phyloP scores from a whole-genome alignment of 2,888 invertebrate genomes.

The Zonitis immaculata region DNA sequence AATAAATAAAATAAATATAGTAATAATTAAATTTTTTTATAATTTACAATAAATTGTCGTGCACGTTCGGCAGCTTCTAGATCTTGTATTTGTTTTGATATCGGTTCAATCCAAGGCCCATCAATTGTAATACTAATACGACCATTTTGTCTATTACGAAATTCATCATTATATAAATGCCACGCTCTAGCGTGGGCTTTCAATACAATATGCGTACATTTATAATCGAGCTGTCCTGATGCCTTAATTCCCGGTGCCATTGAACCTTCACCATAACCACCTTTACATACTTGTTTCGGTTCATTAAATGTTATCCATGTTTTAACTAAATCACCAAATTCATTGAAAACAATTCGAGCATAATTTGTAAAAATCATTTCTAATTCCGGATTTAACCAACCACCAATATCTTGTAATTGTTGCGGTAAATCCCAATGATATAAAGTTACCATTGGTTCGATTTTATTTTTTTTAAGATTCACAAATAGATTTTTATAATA shows the following conservation, averaged over 20 bases:
- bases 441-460: slow-evolving; percentile 50
- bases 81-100: slow-evolving; percentile 43
- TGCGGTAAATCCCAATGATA: slow-evolving; percentile 42
- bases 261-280: slow-evolving; percentile 28
- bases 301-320: slow-evolving; percentile 55
- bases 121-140: slow-evolving; percentile 37
- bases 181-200: slow-evolving; percentile 65
- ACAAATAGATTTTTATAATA: slow-evolving; percentile 73
- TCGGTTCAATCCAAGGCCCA: slow-evolving; percentile 60
- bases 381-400: slow-evolving; percentile 57
- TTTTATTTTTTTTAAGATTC: slow-evolving; percentile 56
- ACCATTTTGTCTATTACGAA: slow-evolving; percentile 54
- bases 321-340: slow-evolving; percentile 40
- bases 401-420: slow-evolving; percentile 51
- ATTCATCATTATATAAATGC: slow-evolving; percentile 58
- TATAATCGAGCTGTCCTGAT: slow-evolving; percentile 52
- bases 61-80: slow-evolving; percentile 57
- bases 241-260: slow-evolving; percentile 40
- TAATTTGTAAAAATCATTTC: slow-evolving; percentile 55
- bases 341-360: slow-evolving; percentile 47
- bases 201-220: slow-evolving; percentile 60
- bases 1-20: neutral
- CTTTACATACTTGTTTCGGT: slow-evolving; percentile 38
- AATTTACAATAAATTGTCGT: slow-evolving; percentile 46
- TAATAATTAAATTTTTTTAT: slow-evolving; percentile 48